A percentile compares a stretch with the other conserved stretches of the same genome.
Conservation (phyloP, 2,113 vertebrate genomes). For the Ochotona curzoniae region DNA sequence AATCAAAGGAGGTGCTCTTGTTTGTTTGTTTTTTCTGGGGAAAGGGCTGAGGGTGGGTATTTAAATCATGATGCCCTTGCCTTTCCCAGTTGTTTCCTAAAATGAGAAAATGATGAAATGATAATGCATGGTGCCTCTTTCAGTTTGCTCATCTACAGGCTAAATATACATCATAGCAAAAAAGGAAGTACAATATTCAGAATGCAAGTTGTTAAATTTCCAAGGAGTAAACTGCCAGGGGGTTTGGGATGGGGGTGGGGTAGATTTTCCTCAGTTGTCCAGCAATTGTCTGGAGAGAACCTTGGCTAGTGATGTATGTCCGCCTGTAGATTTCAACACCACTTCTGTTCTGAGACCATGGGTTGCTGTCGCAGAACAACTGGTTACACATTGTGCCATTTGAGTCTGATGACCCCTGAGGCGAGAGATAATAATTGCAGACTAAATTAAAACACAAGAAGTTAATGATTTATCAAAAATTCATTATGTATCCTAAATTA, state of each 20-base stretch:
- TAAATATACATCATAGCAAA: constrained; percentile 85
- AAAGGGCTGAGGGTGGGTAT: constrained; percentile 84
- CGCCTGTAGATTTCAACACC: constrained; percentile 86
- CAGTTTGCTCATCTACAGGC: constrained; percentile 86
- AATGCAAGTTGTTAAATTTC: background rate
- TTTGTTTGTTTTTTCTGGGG: constrained; percentile 66
- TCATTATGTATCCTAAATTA: constrained; percentile 18
- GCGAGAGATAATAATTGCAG: constrained; percentile 64
- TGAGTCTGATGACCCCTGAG: constrained; percentile 78
- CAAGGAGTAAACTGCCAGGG: background rate
- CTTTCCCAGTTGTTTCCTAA: constrained; percentile 71
- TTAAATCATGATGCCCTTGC: constrained; percentile 75
- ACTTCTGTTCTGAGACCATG: constrained; percentile 89
- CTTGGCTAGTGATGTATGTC: constrained; percentile 84
- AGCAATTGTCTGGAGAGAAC: constrained; percentile 53
- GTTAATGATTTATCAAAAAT: constrained; percentile 65
- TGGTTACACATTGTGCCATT: constrained; percentile 73
- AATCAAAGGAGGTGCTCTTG: constrained; percentile 70
- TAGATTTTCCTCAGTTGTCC: constrained; percentile 1
- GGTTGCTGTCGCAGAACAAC: constrained; percentile 81
- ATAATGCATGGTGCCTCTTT: constrained; percentile 91
- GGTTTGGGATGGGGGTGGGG: background rate
- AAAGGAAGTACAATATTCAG: constrained; percentile 1
- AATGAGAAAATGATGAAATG: constrained; percentile 35
- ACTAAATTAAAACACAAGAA: constrained; percentile 53